Conservation (phyloP, 2,888 invertebrate species). For the Polydrusus pterygomalis region DNA sequence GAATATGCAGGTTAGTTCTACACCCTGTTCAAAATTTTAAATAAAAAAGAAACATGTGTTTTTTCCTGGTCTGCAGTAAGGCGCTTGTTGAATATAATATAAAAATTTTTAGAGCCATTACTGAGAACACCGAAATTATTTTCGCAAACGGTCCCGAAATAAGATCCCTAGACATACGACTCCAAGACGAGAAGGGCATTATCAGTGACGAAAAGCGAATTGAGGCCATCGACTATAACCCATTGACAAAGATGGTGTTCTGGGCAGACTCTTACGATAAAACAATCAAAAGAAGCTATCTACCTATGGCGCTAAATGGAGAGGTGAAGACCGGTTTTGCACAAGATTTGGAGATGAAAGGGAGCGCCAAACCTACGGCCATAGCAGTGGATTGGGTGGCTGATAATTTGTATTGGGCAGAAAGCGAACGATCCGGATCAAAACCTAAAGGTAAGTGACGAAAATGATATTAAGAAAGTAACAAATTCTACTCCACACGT, state of each 20-base stretch:
- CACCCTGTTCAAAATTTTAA: not conserved
- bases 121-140: conserved; percentile 80
- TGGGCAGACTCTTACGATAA: conserved; percentile 96
- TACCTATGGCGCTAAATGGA: conserved; percentile 86
- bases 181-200: conserved; percentile 83
- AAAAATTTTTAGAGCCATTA: conserved; percentile 72
- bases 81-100: too few relatives aligned
- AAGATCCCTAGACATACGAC: conserved; percentile 77
- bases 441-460: conserved; percentile 79
- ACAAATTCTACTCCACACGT: too few relatives aligned
- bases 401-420: conserved; percentile 96
- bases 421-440: conserved; percentile 83
- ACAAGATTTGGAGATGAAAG: conserved; percentile 91
- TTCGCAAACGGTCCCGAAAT: conserved; percentile 93
- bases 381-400: conserved; percentile 96
- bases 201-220: conserved; percentile 91
- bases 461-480: too few relatives aligned
- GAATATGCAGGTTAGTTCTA: conserved; percentile 81
- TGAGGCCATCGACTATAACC: conserved; percentile 93
- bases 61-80: too few relatives aligned
- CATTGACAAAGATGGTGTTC: conserved; percentile 88
- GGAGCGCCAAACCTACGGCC: conserved; percentile 89
- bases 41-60: not conserved
- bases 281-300: conserved; percentile 92
- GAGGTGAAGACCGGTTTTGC: conserved; percentile 87